Evolutionary conservation across 2,797 vertebrate genomes (phyloP), one percentile per base, ranked within the genome.

Genomic region (Characodon lateralis): DNA sequence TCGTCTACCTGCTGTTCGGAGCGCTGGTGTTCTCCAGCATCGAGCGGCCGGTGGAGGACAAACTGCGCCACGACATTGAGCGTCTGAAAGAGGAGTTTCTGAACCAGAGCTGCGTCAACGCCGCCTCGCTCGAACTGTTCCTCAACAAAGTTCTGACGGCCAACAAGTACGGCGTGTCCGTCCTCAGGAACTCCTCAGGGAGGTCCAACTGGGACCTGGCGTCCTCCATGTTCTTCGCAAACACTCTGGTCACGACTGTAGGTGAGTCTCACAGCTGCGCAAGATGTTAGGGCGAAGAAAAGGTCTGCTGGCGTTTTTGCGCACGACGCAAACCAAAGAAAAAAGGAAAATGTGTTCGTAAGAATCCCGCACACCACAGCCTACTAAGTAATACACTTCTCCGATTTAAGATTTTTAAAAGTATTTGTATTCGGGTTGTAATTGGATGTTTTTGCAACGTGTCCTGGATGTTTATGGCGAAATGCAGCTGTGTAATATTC

Each of bases 161-260:
- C 72, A 96, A 96, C 78, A 95, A 95, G 82, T 96, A 96, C 93
- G 96, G 97, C 24, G 96, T 96, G 18, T 94, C 95, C 0, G 89
- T 93, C 0, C 91, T 96, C 10, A 71, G 77, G 14, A 97, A 97
- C 89, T 26, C 91, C 2, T 93, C 96, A 0, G 63, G 55, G 0
- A 48, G 80, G 2, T 89, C 96, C 1, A 96, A 95, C 88, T 98
- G 97, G 97, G 97, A 98, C 92, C 89, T 98, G 84, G 92, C 94
- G 6, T 98, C 97, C 0, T 95, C 97, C 35, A 94, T 98, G 92
- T 98, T 98, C 94, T 98, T 97, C 89, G 94, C 96, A 88, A 97
- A 96, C 95, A 97, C 97, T 0, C 90, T 98, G 86, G 94, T 98
- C 83, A 98, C 97, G 73, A 98, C 97, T 13, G 96, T 98, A 58